phyloP scores from a whole-genome alignment of 2,113 vertebrate genomes.

The Phaetusa simplex region DNA sequence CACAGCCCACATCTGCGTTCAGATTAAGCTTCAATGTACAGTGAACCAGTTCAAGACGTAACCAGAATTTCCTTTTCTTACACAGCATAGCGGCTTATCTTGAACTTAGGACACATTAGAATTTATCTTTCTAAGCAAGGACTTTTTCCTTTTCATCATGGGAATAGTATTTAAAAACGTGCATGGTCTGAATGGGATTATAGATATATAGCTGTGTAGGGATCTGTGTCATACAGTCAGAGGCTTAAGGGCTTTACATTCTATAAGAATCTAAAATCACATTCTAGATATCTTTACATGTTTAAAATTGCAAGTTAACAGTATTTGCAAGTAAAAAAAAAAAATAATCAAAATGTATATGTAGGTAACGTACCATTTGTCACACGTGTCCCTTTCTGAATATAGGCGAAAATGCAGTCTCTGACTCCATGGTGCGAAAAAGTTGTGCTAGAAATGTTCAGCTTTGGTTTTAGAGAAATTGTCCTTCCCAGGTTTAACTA shows the following conservation, averaged over 20 bases:
- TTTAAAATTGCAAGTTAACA: not conserved
- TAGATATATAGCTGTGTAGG: not conserved
- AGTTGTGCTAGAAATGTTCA: not conserved
- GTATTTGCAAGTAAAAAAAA: not conserved
- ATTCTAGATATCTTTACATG: not conserved
- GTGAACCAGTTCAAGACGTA: not conserved
- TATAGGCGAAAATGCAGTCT: not conserved
- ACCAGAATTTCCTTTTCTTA: not conserved
- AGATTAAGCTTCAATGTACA: not conserved
- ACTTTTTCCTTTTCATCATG: not conserved
- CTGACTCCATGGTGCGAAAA: not conserved
- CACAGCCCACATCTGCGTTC: not conserved
- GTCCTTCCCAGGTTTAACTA: not conserved
- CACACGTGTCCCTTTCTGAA: not conserved
- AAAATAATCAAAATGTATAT: not conserved
- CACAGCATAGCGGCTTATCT: not conserved
- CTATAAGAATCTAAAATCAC: not conserved
- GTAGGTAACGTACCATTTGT: not conserved
- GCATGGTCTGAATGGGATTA: not conserved
- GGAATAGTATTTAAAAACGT: not conserved
- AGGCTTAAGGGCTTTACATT: not conserved
- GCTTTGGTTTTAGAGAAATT: not conserved
- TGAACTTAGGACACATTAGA: not conserved
- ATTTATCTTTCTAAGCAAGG: not conserved
- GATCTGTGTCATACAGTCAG: not conserved